phyloP scores from a whole-genome alignment of 1,140 invertebrate genomes.

The Drosophila littoralis region DNA sequence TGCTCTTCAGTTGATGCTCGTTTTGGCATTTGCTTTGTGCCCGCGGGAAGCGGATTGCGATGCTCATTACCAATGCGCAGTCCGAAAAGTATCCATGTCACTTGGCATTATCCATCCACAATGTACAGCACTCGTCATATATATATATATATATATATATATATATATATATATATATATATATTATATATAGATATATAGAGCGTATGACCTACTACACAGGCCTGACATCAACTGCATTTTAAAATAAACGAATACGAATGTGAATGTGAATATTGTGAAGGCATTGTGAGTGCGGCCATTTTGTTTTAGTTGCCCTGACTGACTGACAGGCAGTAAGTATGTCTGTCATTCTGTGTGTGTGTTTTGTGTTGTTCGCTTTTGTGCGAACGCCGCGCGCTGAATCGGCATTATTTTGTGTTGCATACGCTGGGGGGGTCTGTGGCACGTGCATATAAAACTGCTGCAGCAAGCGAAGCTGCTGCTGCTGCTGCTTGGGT shows the following conservation, averaged over 20 bases:
- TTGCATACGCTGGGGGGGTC: slow-evolving; percentile 35
- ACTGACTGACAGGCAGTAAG: slow-evolving; percentile 45
- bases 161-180: slow-evolving; percentile 6
- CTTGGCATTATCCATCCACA: slow-evolving; percentile 43
- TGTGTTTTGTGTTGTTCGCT: slow-evolving; percentile 30
- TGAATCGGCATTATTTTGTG: slow-evolving; percentile 63
- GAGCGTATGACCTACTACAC: slow-evolving; percentile 49
- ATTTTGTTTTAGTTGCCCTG: slow-evolving; percentile 65
- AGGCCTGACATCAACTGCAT: slow-evolving; percentile 49
- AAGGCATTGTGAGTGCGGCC: slow-evolving; percentile 38
- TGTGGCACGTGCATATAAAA: slow-evolving; percentile 59
- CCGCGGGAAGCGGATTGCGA: slow-evolving; percentile 14
- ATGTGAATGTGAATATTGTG: slow-evolving; percentile 45
- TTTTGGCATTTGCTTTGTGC: slow-evolving; percentile 28
- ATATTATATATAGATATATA: slow-evolving; percentile 2
- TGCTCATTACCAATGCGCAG: slow-evolving; percentile 49
- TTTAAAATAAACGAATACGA: slow-evolving; percentile 58
- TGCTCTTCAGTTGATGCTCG: slow-evolving; percentile 14
- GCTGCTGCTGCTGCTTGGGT: slow-evolving; percentile 34
- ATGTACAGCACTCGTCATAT: slow-evolving; percentile 7
- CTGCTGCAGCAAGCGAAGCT: slow-evolving; percentile 39
- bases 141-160: background rate
- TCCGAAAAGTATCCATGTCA: slow-evolving; percentile 51
- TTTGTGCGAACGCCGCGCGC: slow-evolving; percentile 50
- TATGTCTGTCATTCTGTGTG: slow-evolving; percentile 32